Evolutionary conservation across 1,140 invertebrate genomes (phyloP).

Genomic region (Drosophila punjabiensis): DNA sequence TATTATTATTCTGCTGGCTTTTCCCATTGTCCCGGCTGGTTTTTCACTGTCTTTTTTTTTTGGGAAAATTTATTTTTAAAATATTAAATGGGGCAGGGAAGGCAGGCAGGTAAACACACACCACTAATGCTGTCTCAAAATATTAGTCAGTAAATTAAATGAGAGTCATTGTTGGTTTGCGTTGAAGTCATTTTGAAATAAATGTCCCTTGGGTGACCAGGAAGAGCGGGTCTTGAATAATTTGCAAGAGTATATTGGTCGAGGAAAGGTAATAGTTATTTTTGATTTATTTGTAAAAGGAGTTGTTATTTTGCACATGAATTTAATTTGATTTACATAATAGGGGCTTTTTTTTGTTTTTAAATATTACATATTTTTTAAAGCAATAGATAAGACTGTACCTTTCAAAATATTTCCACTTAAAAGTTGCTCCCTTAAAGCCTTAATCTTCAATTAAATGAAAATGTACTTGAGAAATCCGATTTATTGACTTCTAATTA

Average conservation of each 20-base stretch:
- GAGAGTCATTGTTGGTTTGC: slow-evolving; percentile 52
- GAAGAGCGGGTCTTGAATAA: neutral
- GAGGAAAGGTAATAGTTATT: neutral
- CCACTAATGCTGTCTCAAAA: slow-evolving; percentile 33
- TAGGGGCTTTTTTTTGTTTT: too few species aligned
- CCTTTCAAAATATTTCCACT: neutral
- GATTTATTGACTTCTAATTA: slow-evolving; percentile 18
- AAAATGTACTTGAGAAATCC: neutral
- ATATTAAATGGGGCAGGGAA: slow-evolving; percentile 61
- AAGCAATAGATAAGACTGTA: too few species aligned
- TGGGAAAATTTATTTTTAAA: slow-evolving; percentile 58
- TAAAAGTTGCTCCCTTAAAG: neutral
- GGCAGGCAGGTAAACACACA: slow-evolving; percentile 14
- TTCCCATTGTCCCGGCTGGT: slow-evolving; percentile 52
- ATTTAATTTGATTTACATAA: too few species aligned
- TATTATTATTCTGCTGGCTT: slow-evolving; percentile 50
- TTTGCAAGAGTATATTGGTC: neutral
- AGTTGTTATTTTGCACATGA: neutral
- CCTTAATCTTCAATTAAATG: neutral
- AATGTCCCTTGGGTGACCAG: neutral
- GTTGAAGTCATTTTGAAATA: slow-evolving; percentile 25
- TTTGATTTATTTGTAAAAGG: neutral
- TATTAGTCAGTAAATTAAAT: slow-evolving; percentile 65
- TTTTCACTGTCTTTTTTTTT: slow-evolving; percentile 21
- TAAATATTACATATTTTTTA: too few species aligned